phyloP scores from a whole-genome alignment of 2,113 vertebrate species.

The Anoplopoma fimbria region DNA sequence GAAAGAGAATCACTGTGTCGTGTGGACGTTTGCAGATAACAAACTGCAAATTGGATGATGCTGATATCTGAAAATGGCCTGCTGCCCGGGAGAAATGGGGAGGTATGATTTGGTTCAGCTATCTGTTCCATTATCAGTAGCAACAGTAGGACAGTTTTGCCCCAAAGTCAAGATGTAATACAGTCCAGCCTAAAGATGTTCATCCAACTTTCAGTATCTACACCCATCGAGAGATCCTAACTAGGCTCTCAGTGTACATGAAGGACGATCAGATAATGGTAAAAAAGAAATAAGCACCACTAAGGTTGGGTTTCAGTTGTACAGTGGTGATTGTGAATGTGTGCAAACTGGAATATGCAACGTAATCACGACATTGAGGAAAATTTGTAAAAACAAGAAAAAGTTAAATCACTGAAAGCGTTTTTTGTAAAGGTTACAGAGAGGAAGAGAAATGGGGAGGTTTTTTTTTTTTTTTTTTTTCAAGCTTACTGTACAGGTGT shows the following conservation, averaged over 20 bases:
- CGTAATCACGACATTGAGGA: constrained; percentile 34
- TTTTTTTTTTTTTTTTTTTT: constrained; percentile 57
- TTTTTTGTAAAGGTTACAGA: constrained; percentile 29
- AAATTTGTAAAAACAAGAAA: neutral
- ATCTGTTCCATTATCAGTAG: constrained; percentile 15
- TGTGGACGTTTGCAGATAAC: constrained; percentile 36
- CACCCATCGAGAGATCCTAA: constrained; percentile 39
- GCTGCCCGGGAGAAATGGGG: neutral
- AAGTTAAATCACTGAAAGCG: constrained; percentile 37
- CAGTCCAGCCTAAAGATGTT: neutral
- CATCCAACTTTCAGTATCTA: constrained; percentile 16
- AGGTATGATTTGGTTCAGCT: neutral
- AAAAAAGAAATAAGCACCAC: neutral
- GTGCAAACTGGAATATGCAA: constrained; percentile 68
- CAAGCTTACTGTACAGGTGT: constrained; percentile 56
- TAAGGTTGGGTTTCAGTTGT: constrained; percentile 35
- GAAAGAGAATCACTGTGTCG: constrained; percentile 31
- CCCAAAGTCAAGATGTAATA: neutral
- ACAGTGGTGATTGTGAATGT: constrained; percentile 56
- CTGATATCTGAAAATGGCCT: constrained; percentile 8
- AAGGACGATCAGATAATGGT: constrained; percentile 37
- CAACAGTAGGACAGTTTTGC: constrained; percentile 1
- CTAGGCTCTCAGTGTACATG: constrained; percentile 47
- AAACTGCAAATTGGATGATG: neutral
- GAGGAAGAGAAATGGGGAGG: neutral